Conservation (phyloP, 2,113 vertebrate species). For the Channa argus region DNA sequence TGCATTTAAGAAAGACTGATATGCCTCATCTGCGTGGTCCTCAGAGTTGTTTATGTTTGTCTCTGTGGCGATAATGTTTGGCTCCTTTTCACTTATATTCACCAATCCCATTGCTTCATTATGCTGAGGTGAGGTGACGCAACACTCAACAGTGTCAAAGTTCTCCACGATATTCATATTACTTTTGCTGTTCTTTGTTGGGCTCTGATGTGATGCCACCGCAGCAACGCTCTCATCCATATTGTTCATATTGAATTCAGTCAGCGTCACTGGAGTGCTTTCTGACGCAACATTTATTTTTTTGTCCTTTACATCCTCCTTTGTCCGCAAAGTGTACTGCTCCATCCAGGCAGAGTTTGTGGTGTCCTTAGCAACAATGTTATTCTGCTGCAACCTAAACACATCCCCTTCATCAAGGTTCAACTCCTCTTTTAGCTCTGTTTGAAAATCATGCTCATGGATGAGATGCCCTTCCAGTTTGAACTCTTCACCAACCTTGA, state of each 20-base stretch:
- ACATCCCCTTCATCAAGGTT: neutral
- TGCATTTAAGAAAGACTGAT: neutral
- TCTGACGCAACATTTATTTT: neutral
- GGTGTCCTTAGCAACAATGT: neutral
- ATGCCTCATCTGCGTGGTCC: conserved; percentile 1
- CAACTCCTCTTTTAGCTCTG: neutral
- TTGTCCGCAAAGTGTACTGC: neutral
- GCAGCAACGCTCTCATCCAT: conserved; percentile 1
- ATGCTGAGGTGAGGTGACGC: too few relatives aligned
- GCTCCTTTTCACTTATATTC: neutral
- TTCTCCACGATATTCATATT: neutral
- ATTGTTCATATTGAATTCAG: neutral
- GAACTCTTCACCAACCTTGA: neutral
- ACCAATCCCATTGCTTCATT: too few relatives aligned
- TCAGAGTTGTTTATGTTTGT: neutral
- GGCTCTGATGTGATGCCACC: neutral
- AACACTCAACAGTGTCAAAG: neutral
- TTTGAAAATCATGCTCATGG: neutral
- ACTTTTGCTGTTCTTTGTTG: neutral
- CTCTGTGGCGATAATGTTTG: neutral
- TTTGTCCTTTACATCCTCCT: conserved; percentile 3
- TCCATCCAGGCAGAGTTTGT: neutral
- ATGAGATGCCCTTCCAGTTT: neutral
- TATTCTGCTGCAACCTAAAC: neutral
- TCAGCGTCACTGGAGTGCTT: neutral